Percentiles rank a stretch among this genome's conserved stretches.
phyloP scores from a whole-genome alignment of 2,797 vertebrate species.

The Alfaro cultratus region DNA sequence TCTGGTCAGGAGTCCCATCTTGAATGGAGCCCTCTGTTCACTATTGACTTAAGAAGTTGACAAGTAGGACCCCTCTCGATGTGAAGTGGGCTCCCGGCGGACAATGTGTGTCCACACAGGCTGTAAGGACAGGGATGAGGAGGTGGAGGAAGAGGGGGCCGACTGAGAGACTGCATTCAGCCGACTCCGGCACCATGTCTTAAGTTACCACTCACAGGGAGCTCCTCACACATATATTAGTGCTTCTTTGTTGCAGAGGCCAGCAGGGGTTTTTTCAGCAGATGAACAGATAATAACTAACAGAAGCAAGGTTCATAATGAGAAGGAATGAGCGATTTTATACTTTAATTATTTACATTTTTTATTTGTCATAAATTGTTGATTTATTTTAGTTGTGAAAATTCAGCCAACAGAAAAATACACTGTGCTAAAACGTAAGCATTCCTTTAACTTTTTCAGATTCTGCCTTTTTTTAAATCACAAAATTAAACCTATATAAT shows the following conservation, averaged over 20 bases:
- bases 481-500: neutral
- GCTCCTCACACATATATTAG: constrained; percentile 61
- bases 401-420: neutral
- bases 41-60: constrained; percentile 79
- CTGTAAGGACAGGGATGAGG: constrained; percentile 58
- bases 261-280: constrained; percentile 32
- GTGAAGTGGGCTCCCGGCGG: constrained; percentile 74
- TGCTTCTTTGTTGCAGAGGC: constrained; percentile 57
- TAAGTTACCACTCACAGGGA: constrained; percentile 69
- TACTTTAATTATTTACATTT: constrained; percentile 3
- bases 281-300: constrained; percentile 47
- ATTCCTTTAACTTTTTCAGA: neutral
- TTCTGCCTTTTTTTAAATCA: neutral
- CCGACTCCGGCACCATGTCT: constrained; percentile 56
- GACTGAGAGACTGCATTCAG: constrained; percentile 70
- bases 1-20: constrained; percentile 60
- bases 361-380: neutral
- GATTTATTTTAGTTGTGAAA: neutral
- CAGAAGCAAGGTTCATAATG: constrained; percentile 36
- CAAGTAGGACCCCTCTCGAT: constrained; percentile 75
- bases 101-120: constrained; percentile 79
- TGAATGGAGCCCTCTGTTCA: constrained; percentile 81
- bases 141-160: constrained; percentile 46
- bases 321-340: constrained; percentile 31
- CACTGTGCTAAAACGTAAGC: neutral